Evolutionary conservation across 2,888 invertebrate species (phyloP).

Genomic region (Cerastis leucographa): DNA sequence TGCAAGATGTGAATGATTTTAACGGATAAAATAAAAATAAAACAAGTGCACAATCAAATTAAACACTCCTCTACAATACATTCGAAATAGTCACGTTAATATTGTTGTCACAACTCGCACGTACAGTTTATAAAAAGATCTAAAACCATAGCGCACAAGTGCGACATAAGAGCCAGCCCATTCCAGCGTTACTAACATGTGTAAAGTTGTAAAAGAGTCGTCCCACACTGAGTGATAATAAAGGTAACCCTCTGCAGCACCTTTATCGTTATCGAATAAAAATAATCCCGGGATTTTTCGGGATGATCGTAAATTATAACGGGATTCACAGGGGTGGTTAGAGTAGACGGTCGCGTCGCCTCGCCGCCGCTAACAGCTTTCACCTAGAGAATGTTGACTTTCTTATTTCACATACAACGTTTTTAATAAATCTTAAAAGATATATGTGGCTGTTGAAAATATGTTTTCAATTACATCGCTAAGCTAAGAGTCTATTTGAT

Average conservation of each 20-base stretch:
- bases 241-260: slow-evolving; percentile 89
- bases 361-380: slow-evolving; percentile 69
- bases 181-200: slow-evolving; percentile 80
- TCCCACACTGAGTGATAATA: slow-evolving; percentile 89
- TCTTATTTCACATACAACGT: slow-evolving; percentile 47
- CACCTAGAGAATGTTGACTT: slow-evolving; percentile 69
- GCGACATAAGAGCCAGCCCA: slow-evolving; percentile 68
- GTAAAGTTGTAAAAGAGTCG: slow-evolving; percentile 88
- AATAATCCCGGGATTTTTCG: slow-evolving; percentile 89
- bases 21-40: neutral
- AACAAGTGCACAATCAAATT: slow-evolving; percentile 33
- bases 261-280: slow-evolving; percentile 91
- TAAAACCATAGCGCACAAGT: slow-evolving; percentile 69
- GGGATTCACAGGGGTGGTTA: slow-evolving; percentile 82
- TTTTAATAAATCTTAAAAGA: slow-evolving; percentile 38
- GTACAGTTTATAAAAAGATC: slow-evolving; percentile 58
- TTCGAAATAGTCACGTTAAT: slow-evolving; percentile 7
- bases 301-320: slow-evolving; percentile 90
- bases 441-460: neutral
- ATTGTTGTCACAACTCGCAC: slow-evolving; percentile 28
- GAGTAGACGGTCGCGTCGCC: slow-evolving; percentile 72
- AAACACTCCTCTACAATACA: slow-evolving; percentile 22
- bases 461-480: neutral
- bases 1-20: slow-evolving; percentile 1
- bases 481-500: neutral